Conservation (phyloP, 2,113 vertebrate species). For the Pygoscelis adeliae region DNA sequence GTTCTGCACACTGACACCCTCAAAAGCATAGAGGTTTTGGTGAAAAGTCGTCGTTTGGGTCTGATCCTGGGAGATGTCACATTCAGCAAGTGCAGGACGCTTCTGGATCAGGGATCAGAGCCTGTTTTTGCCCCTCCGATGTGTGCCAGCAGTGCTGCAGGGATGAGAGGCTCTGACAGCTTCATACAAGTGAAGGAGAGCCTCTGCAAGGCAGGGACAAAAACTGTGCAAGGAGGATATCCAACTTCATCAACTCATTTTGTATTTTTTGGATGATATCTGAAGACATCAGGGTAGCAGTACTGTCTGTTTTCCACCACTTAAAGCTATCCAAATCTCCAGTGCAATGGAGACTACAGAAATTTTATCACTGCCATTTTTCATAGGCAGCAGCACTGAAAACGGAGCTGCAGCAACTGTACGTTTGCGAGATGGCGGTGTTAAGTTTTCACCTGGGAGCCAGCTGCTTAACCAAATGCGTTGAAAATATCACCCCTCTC, state of each 20-base stretch:
- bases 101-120: neutral
- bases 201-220: neutral
- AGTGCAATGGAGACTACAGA: neutral
- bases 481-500: conserved; percentile 54
- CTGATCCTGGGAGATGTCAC: neutral
- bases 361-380: conserved; percentile 11
- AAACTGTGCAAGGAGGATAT: accelerated
- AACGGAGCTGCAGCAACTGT: neutral
- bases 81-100: neutral
- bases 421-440: neutral
- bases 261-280: neutral
- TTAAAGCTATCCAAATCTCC: neutral
- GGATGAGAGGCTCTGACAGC: neutral
- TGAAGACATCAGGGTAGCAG: neutral
- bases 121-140: neutral
- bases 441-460: conserved; percentile 53
- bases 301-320: neutral
- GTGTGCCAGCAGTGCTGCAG: neutral
- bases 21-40: neutral
- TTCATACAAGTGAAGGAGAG: neutral
- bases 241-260: neutral
- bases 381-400: neutral
- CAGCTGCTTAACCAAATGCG: conserved; percentile 42
- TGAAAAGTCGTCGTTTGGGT: neutral
- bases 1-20: neutral